Conservation (phyloP, 2,113 vertebrate genomes). For the Scolopax mira region DNA sequence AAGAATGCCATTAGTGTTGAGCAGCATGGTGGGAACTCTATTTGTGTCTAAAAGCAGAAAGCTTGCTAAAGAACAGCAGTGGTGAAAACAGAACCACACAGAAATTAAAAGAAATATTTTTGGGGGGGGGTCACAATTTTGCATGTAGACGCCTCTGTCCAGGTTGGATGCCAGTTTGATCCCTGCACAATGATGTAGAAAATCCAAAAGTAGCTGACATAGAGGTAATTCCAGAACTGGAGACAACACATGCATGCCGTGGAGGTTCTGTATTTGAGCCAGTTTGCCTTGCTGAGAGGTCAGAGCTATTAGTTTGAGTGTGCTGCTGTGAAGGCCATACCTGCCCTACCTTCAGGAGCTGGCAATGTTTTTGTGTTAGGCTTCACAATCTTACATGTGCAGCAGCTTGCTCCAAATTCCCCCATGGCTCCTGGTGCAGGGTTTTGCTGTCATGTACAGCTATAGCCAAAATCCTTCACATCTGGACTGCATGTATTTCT, state of each 20-base stretch:
- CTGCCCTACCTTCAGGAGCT: background rate
- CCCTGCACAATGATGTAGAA: background rate
- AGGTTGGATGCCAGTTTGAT: background rate
- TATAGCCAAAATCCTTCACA: background rate
- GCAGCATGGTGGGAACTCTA: background rate
- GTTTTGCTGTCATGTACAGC: background rate
- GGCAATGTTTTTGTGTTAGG: background rate
- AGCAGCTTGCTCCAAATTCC: background rate
- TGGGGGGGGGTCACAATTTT: fast-evolving
- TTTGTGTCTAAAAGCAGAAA: background rate
- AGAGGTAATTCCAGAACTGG: background rate
- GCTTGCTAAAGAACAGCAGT: background rate
- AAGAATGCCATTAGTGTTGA: background rate
- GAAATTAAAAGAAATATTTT: background rate
- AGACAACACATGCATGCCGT: background rate
- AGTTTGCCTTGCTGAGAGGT: background rate
- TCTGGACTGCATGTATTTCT: background rate
- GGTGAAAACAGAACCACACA: background rate
- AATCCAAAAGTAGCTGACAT: fast-evolving
- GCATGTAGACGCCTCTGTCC: background rate
- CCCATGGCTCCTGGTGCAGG: background rate
- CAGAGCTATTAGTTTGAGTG: background rate
- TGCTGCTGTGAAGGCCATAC: background rate
- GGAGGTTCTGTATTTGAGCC: background rate
- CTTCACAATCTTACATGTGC: background rate